Conservation (phyloP, 2,888 invertebrate genomes). For the Lacanobia wlatinum region DNA sequence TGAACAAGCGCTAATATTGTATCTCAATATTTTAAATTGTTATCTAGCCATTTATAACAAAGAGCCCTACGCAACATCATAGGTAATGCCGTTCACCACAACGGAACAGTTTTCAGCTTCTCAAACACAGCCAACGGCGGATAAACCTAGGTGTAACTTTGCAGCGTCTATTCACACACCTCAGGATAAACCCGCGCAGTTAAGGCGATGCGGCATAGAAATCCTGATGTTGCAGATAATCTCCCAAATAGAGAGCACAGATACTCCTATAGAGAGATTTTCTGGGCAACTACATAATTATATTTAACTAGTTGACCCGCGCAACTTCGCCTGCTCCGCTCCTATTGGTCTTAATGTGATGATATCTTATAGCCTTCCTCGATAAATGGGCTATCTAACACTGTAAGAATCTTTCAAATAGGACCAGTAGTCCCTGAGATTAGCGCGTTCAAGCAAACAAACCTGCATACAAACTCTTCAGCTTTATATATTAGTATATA, state of each 20-base stretch:
- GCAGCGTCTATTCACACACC: constrained; percentile 28
- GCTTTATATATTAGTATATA: too few relatives aligned
- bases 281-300: neutral
- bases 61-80: neutral
- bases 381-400: too few relatives aligned
- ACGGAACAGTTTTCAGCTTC: neutral
- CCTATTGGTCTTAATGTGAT: too few relatives aligned
- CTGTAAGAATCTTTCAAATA: too few relatives aligned
- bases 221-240: constrained; percentile 40
- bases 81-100: neutral
- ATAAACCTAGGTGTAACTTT: constrained; percentile 17
- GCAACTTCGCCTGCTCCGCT: too few relatives aligned
- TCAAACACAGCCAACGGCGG: constrained; percentile 8
- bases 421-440: too few relatives aligned
- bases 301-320: too few relatives aligned
- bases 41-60: neutral
- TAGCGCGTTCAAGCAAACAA: too few relatives aligned
- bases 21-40: neutral
- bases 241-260: constrained; percentile 14
- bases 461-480: too few relatives aligned
- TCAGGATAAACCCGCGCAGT: neutral
- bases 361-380: too few relatives aligned
- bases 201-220: constrained; percentile 24
- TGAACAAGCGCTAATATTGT: neutral
- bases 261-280: neutral